phyloP scores from a whole-genome alignment of 2,113 vertebrate species.

The Phrynocephalus versicolor region DNA sequence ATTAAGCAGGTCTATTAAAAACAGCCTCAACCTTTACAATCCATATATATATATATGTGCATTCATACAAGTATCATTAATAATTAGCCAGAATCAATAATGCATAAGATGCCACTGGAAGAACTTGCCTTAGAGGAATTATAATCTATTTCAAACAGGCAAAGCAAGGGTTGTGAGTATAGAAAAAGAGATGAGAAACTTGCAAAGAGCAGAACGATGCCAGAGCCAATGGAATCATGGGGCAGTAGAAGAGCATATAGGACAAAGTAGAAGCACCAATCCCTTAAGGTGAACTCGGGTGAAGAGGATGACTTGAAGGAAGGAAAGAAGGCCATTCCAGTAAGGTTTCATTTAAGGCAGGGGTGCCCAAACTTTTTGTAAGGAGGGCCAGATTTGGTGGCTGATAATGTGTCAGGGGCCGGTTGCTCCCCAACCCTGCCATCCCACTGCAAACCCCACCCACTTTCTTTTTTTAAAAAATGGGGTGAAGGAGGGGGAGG shows the following conservation, averaged over 20 bases:
- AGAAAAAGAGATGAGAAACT: neutral
- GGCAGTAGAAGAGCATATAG: neutral
- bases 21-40: neutral
- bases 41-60: neutral
- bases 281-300: neutral
- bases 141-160: neutral
- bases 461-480: no score
- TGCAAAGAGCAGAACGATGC: no score
- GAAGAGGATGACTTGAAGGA: neutral
- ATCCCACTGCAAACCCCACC: no score
- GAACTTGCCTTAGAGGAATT: neutral
- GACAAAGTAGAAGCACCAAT: neutral
- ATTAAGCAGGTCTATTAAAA: neutral
- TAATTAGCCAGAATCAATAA: neutral
- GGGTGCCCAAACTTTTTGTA: no score
- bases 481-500: no score
- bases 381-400: no score
- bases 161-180: neutral
- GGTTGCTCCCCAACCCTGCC: no score
- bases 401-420: no score
- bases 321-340: neutral
- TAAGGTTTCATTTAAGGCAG: neutral
- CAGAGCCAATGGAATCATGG: neutral
- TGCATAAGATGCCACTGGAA: neutral
- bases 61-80: neutral